Percentiles rank a stretch among this genome's conserved stretches.
Evolutionary conservation across 2,797 vertebrate species (phyloP).

Genomic region (Poliocrania exsul): DNA sequence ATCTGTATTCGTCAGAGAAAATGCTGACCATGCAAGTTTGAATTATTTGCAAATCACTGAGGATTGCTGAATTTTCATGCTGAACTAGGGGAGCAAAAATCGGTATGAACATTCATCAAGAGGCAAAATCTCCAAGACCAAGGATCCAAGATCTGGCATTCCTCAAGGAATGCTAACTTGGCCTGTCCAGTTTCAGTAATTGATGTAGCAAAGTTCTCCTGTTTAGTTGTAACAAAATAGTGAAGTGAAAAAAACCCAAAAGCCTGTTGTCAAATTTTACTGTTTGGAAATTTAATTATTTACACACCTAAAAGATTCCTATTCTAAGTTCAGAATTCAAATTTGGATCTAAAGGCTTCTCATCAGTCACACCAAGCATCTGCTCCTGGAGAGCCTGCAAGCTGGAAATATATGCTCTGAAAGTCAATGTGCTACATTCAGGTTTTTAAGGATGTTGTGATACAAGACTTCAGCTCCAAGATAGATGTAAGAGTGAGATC

Average conservation of each 20-base stretch:
- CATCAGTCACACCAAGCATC: neutral
- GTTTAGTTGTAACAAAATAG: neutral
- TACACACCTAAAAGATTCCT: neutral
- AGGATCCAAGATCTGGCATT: neutral
- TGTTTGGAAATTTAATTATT: neutral
- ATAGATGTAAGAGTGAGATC: neutral
- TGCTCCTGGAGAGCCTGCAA: neutral
- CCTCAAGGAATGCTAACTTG: neutral
- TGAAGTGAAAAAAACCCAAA: neutral
- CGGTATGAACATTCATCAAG: neutral
- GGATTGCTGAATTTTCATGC: neutral
- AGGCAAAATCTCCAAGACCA: neutral
- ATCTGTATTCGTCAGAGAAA: neutral
- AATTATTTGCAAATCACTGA: neutral
- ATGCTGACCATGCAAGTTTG: fast-evolving
- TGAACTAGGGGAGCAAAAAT: neutral
- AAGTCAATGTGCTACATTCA: neutral
- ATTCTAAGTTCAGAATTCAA: neutral
- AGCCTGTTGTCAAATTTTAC: neutral
- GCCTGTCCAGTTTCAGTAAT: neutral
- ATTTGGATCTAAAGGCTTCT: neutral
- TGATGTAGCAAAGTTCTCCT: neutral
- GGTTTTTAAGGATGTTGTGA: neutral
- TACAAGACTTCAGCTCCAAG: neutral
- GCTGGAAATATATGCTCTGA: neutral